Evolutionary conservation across 2,888 invertebrate species (phyloP), one percentile per base, ranked within the genome.

Genomic region (Meliscaeva auricollis): DNA sequence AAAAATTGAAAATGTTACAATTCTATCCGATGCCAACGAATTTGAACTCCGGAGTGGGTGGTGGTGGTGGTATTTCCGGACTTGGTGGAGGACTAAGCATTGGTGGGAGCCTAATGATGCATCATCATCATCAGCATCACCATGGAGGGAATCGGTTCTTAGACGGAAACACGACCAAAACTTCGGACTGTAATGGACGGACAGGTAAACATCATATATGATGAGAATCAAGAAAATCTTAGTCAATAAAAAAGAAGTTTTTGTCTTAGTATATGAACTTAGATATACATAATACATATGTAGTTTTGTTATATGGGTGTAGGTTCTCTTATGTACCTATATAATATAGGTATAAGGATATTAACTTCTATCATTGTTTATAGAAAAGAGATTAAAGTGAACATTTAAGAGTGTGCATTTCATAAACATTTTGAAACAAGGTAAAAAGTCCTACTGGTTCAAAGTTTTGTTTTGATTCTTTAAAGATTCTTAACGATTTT

Each of bases 181-280:
- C 94, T 88, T 93, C 94, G 89, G 95, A 95, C 91, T 93, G 94
- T 88, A 92, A 89, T 88, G 95, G 94, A 88, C 93, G 95, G 90
- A 93, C 95, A 93, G 95, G 95, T 95, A 91, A 93, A 90, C 56
- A 73, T 52, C 20, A 20, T 9, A 35, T 8, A 35, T 38, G 7
- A 11, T 38, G 38, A 38, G 9, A 13, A 38, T 11, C 9, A 11
- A 13, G 9, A 38, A 9, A 13, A 6, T 38, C 26, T 26, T 4
- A 26, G 2, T 26, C 26, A 2, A 26, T 26, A 26, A 3, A 26
- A 2, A 2, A 26, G 26, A 26, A 26, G 2, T 26, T 3, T 26
- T 26, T 26, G 26, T 26, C 26, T 26, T 26, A 26, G 2, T 3
- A 4, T 26, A 3, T 26, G 26, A 26, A 26, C 3, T 26, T 26